Base-by-base conservation (phyloP, 2,113 vertebrate species). In the Sceloporus tristichus region DNA sequence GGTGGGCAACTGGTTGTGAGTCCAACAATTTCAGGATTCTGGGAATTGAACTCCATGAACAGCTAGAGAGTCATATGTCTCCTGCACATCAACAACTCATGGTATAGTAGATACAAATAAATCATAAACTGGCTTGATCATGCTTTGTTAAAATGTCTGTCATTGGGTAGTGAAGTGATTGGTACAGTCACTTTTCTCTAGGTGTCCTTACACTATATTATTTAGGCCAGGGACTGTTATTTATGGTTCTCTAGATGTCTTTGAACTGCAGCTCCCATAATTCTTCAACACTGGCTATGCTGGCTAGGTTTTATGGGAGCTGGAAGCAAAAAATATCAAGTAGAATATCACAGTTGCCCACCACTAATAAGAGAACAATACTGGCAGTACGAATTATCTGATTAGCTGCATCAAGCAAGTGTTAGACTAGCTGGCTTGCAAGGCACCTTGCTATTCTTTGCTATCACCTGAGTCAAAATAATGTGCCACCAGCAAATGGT, bases 401-500 rank as follows among this genome's bases (percentile, higher is more conserved):
- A n/a, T 80, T 56, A 38, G 53, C 59, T 56, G 79, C 66, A 68
- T 68, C 66, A 68, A 68, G 79, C n/a, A 62, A 62, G n/a, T 19
- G 29, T 79, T 59, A 48, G 56, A 40, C 34, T n/a, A 81, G 34
- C 10, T 23, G 23, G 18, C 56, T 21, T 34, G 79, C 29, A 2
- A 62, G n/a, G 10, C 34, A 19, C 9, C n/a, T 81, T 38, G 16
- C 56, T 25, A 34, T 3, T 81, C 56, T 65, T 62, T 59, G 34
- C 7, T 70, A 29, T 42, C 42, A 75, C 29, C 13, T 68, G 70
- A 75, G 21, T 76, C 59, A 85, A 85, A 89, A 75, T 66, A 66
- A 19, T 56, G 10, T 75, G 29, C 54, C 79, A 34, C 56, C 62
- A 82, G 16, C 27, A 54, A 75, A 85, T 25, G 6, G 2, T 53